Conservation (phyloP, 2,888 invertebrate genomes). For the Xiphydria camelus region DNA sequence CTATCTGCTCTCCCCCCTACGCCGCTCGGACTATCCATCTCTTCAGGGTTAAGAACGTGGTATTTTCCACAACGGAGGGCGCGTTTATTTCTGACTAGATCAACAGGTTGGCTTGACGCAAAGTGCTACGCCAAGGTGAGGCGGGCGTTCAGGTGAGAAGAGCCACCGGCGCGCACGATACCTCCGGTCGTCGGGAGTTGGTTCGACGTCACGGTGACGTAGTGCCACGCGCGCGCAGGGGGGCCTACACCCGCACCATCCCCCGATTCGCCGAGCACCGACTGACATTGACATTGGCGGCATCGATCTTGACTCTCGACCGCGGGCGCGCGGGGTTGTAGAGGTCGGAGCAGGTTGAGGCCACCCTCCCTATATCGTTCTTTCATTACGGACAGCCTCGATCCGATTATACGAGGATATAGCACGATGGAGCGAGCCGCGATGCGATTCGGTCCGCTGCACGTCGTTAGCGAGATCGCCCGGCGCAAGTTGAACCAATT, state of each 20-base stretch:
- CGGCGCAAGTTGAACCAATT: too few relatives aligned
- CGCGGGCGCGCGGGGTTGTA: not conserved
- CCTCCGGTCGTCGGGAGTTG: constrained; percentile 21
- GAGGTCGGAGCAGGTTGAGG: too few relatives aligned
- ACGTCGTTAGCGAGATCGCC: too few relatives aligned
- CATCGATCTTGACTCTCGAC: constrained; percentile 32
- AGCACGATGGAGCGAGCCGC: too few relatives aligned
- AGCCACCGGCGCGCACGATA: too few relatives aligned
- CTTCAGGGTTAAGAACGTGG: constrained; percentile 13
- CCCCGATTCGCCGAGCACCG: too few relatives aligned
- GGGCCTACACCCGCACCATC: constrained; percentile 11
- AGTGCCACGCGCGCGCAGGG: constrained; percentile 26
- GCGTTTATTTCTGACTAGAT: constrained; percentile 42
- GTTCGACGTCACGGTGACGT: constrained; percentile 41
- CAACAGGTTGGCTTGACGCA: constrained; percentile 46
- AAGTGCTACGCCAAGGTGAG: constrained; percentile 13
- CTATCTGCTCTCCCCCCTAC: too few relatives aligned
- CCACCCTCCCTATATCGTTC: too few relatives aligned
- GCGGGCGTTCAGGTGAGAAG: not conserved
- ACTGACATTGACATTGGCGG: constrained; percentile 51
- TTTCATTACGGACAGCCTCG: too few relatives aligned
- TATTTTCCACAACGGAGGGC: constrained; percentile 38
- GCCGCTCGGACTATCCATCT: too few relatives aligned
- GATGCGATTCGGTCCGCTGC: too few relatives aligned
- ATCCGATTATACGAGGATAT: too few relatives aligned